Percentiles rank a stretch among this genome's conserved stretches.
phyloP scores from a whole-genome alignment of 2,797 vertebrate genomes.

The Sciaenops ocellatus region DNA sequence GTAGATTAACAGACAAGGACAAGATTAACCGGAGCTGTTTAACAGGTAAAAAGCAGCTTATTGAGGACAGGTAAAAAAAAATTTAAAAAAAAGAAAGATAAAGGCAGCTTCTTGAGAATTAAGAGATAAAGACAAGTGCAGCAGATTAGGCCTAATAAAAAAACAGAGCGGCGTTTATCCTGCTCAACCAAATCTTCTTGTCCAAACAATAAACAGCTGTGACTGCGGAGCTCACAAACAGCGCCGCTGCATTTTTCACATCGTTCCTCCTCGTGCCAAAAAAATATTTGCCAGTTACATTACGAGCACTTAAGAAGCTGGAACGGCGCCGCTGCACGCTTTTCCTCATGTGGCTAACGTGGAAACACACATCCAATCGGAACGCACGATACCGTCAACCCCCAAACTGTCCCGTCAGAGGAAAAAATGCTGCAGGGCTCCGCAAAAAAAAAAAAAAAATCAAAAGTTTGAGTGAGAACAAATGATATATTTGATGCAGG shows the following conservation, averaged over 20 bases:
- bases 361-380: conserved; percentile 34
- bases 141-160: conserved; percentile 65
- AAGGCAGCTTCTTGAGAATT: conserved; percentile 50
- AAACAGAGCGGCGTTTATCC: conserved; percentile 47
- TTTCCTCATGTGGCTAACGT: conserved; percentile 49
- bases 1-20: conserved; percentile 56
- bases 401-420: conserved; percentile 37
- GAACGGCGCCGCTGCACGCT: conserved; percentile 27
- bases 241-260: conserved; percentile 48
- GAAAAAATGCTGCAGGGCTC: neutral
- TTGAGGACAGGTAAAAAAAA: conserved; percentile 50
- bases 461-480: conserved; percentile 50
- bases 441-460: conserved; percentile 16
- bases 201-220: conserved; percentile 70
- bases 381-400: conserved; percentile 10
- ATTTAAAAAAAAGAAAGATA: conserved; percentile 34
- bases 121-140: conserved; percentile 58
- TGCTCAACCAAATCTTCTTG: conserved; percentile 41
- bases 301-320: conserved; percentile 63
- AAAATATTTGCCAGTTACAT: conserved; percentile 62
- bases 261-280: conserved; percentile 44
- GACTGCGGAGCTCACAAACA: conserved; percentile 48
- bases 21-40: conserved; percentile 33
- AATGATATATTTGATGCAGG: conserved; percentile 48
- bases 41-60: conserved; percentile 65